Conservation (phyloP, 2,113 vertebrate species). For the Gnathonemus echidnorhynchus region DNA sequence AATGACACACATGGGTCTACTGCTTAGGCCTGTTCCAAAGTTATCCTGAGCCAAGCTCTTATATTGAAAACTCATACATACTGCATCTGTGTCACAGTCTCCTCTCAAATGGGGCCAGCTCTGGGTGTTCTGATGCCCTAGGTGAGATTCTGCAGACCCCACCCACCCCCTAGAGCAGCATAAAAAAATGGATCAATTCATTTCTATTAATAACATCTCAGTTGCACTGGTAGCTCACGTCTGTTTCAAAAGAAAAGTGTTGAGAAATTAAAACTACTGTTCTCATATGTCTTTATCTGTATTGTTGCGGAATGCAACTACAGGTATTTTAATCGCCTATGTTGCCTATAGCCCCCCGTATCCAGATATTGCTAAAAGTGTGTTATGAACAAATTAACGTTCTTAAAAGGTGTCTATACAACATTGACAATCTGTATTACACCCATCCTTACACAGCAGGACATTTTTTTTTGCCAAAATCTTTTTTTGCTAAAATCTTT, state of each 20-base stretch:
- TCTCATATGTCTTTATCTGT: not conserved
- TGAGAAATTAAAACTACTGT: not conserved
- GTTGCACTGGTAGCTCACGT: not conserved
- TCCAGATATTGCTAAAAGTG: not conserved
- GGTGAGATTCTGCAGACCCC: not conserved
- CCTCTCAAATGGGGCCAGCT: not conserved
- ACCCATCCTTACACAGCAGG: not conserved
- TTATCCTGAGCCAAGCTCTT: not conserved
- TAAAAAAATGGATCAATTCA: not conserved
- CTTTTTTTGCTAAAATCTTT: not conserved
- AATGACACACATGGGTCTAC: not conserved
- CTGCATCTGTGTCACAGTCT: not conserved
- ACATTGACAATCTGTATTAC: not conserved
- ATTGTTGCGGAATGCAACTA: not conserved
- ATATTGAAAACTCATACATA: not conserved
- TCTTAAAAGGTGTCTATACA: not conserved
- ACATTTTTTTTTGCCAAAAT: not conserved
- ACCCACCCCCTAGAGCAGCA: not conserved
- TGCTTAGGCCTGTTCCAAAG: not conserved
- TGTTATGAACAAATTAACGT: not conserved
- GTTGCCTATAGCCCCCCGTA: not conserved
- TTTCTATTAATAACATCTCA: not conserved
- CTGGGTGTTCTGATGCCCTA: not conserved
- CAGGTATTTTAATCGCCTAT: not conserved
- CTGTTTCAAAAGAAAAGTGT: not conserved